phyloP scores from a whole-genome alignment of 2,113 vertebrate genomes.

The Eudorcas thomsonii region DNA sequence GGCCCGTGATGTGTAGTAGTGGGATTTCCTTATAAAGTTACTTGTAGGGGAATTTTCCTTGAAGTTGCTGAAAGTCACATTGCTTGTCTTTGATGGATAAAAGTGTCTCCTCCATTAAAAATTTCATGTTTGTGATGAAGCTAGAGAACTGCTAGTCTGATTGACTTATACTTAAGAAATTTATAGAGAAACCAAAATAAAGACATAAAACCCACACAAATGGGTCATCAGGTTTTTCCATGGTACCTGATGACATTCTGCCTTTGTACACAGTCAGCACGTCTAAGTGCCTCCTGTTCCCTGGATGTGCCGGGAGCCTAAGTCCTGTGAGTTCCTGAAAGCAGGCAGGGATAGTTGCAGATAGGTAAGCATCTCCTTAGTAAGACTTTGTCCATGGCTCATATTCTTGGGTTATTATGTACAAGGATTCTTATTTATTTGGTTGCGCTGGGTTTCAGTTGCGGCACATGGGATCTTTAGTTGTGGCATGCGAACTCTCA shows the following conservation, averaged over 20 bases:
- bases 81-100: not conserved
- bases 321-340: not conserved
- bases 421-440: not conserved
- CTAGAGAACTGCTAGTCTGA: not conserved
- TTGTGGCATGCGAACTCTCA: not conserved
- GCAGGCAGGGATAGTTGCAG: not conserved
- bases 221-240: not conserved
- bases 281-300: not conserved
- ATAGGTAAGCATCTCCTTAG: not conserved
- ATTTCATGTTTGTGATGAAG: not conserved
- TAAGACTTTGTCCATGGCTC: not conserved
- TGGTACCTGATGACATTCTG: not conserved
- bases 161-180: conserved; percentile 5
- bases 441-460: not conserved
- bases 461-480: not conserved
- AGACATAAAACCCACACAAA: not conserved
- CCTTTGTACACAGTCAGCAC: not conserved
- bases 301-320: not conserved
- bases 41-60: not conserved
- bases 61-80: not conserved
- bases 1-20: not conserved
- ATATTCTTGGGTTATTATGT: not conserved
- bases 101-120: not conserved
- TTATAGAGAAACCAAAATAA: conserved; percentile 22
- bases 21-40: not conserved